Evolutionary conservation across 2,113 vertebrate genomes (phyloP).

Genomic region (Megalops atlanticus): DNA sequence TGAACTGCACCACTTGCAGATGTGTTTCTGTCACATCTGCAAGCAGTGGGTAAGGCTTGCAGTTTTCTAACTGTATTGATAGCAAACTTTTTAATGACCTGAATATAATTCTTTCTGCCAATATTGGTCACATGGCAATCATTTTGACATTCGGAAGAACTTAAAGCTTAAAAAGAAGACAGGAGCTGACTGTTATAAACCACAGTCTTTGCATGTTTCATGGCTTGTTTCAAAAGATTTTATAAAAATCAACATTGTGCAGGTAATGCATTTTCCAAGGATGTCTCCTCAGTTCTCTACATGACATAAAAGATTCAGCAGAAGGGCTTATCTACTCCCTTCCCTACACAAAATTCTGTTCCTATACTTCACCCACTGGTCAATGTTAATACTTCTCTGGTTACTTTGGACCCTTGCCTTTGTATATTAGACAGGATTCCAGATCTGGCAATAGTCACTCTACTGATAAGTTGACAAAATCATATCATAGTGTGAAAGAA

Average conservation of each 20-base stretch:
- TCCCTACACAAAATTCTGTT: no score
- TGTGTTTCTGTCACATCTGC: no score
- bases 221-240: background rate
- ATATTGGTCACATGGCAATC: background rate
- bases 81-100: background rate
- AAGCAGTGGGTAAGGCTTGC: no score
- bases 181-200: background rate
- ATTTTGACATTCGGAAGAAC: no score
- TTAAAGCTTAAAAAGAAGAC: background rate
- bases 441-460: no score
- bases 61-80: no score
- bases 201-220: no score
- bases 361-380: background rate
- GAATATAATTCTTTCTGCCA: background rate
- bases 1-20: no score
- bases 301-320: background rate
- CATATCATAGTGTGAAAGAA: no score
- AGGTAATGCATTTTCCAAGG: background rate
- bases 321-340: no score
- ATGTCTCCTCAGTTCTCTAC: background rate
- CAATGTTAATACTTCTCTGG: background rate
- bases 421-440: background rate
- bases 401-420: background rate
- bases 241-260: background rate
- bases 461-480: no score